Conservation (phyloP, 2,113 vertebrate species). For the Zootoca vivipara region DNA sequence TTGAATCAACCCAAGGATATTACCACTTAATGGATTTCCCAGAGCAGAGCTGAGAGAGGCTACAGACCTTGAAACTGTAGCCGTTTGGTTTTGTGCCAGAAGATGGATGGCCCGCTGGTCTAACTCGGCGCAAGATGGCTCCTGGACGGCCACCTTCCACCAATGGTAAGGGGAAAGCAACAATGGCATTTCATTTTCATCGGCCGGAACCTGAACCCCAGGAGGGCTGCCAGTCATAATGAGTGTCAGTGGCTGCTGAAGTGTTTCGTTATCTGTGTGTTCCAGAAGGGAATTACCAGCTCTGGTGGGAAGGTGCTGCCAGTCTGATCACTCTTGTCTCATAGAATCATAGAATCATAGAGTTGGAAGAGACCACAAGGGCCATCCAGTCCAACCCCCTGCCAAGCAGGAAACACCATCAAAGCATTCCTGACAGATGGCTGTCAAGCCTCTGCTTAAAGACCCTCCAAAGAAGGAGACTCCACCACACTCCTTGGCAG, state of each 20-base stretch:
- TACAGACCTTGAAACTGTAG: background rate
- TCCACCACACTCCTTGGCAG: too few relatives aligned
- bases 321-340: background rate
- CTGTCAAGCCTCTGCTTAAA: too few relatives aligned
- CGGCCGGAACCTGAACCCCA: background rate
- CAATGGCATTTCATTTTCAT: background rate
- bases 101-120: background rate
- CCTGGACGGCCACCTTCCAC: background rate
- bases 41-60: background rate
- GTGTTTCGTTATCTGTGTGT: background rate
- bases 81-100: background rate
- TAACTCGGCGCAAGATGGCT: background rate
- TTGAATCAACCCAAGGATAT: background rate
- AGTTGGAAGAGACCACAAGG: too few relatives aligned
- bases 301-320: background rate
- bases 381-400: too few relatives aligned
- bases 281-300: background rate
- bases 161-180: background rate
- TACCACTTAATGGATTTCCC: background rate
- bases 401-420: too few relatives aligned
- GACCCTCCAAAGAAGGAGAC: too few relatives aligned
- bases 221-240: background rate
- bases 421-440: too few relatives aligned
- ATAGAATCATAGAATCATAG: too few relatives aligned
- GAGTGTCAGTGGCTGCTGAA: background rate